These are phyloP conservation scores for Rhingia rostrata DNA, from an alignment of 2,888 invertebrate genomes.

Conservation along the genomic window DNA sequence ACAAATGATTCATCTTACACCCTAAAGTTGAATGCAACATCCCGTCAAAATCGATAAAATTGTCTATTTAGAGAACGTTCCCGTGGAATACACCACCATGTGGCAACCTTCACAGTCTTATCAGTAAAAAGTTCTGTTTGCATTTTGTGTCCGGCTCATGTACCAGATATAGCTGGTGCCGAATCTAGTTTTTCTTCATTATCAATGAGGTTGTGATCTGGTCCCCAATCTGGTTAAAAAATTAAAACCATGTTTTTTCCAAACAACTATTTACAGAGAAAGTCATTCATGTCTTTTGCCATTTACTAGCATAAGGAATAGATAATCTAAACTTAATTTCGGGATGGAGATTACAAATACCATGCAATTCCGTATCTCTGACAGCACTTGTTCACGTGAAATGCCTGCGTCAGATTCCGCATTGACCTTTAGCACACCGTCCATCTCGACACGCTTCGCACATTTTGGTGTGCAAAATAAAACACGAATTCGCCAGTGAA, in stretches of 20 bases:
- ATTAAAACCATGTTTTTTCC: background rate
- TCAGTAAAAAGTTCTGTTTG: too few species aligned
- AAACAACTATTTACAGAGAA: background rate
- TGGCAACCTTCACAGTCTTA: too few species aligned
- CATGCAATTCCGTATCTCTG: slow-evolving; percentile 16
- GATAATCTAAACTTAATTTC: slow-evolving; percentile 3
- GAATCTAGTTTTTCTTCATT: too few species aligned
- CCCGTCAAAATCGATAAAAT: too few species aligned
- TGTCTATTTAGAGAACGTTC: too few species aligned
- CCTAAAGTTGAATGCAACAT: too few species aligned
- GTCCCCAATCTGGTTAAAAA: background rate
- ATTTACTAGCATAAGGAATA: background rate
- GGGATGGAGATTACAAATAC: background rate
- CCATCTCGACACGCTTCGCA: background rate
- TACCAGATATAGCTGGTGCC: too few species aligned
- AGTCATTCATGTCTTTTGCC: background rate
- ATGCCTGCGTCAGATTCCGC: slow-evolving; percentile 33
- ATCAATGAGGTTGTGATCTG: background rate
- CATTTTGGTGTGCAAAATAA: slow-evolving; percentile 5
- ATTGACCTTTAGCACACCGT: slow-evolving; percentile 43
- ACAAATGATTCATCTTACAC: too few species aligned
- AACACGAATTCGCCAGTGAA: background rate
- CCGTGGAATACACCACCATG: too few species aligned
- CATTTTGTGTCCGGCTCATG: too few species aligned
- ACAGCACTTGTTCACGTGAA: slow-evolving; percentile 54